A percentile compares a stretch with the other conserved stretches of the same genome.
Conservation (phyloP, 1,140 invertebrate genomes). For the Sminthurinus signatus region DNA sequence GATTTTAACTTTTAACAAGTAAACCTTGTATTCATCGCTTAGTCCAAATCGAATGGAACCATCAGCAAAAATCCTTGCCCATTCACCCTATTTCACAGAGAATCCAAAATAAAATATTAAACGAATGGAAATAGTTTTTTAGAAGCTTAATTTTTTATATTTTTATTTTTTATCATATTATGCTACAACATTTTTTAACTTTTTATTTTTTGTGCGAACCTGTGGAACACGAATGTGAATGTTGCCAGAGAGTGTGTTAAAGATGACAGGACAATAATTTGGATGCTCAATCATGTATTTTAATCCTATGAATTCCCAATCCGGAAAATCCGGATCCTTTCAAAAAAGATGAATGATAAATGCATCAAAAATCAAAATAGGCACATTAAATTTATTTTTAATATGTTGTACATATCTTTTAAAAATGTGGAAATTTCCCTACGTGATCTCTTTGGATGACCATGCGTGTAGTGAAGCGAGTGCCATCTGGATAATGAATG, state of each 20-base stretch:
- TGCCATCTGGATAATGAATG: conserved; percentile 31
- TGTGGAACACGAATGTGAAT: conserved; percentile 19
- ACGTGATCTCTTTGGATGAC: not conserved
- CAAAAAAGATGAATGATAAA: not conserved
- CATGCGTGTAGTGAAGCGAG: conserved; percentile 28
- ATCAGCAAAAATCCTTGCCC: conserved; percentile 27
- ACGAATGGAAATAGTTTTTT: no score
- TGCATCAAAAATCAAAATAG: no score
- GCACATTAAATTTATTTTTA: no score
- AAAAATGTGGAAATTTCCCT: no score
- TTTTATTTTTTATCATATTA: no score
- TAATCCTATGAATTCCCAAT: conserved; percentile 29
- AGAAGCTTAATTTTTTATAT: no score
- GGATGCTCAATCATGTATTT: conserved; percentile 32
- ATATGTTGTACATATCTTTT: no score
- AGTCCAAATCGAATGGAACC: conserved; percentile 8
- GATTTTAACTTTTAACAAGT: no score
- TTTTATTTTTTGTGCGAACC: no score
- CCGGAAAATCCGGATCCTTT: conserved; percentile 15
- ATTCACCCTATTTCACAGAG: conserved; percentile 18
- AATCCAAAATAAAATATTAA: no score
- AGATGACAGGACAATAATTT: conserved; percentile 26
- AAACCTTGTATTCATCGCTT: conserved; percentile 7
- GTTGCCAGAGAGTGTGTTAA: conserved; percentile 24
- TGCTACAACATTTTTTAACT: no score